Evolutionary conservation across 2,888 invertebrate genomes (phyloP).

Genomic region (Acanthoscelides obtectus): DNA sequence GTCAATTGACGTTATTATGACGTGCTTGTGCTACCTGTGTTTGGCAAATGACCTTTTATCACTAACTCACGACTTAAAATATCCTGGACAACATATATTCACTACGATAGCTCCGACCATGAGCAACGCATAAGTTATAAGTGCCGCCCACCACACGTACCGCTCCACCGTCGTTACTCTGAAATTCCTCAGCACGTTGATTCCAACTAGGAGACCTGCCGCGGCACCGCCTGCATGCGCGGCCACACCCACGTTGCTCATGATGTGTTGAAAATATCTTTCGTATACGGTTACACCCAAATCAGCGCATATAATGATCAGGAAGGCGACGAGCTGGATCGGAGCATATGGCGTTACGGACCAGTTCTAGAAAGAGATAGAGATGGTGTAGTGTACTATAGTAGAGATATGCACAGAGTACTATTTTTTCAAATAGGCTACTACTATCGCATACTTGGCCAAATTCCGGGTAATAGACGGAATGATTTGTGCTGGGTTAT

Average conservation of each 20-base stretch:
- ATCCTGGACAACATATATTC: conserved; percentile 21
- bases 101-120: conserved; percentile 51
- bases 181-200: conserved; percentile 60
- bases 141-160: conserved; percentile 62
- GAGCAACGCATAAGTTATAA: conserved; percentile 63
- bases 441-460: too few species aligned
- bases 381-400: background rate
- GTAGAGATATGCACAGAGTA: too few species aligned
- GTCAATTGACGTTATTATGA: too few species aligned
- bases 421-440: too few species aligned
- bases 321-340: conserved; percentile 74
- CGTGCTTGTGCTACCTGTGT: too few species aligned
- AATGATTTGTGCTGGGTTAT: too few species aligned
- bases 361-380: conserved; percentile 71
- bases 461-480: too few species aligned
- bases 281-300: conserved; percentile 86
- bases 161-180: conserved; percentile 58
- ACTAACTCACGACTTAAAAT: background rate
- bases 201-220: conserved; percentile 71
- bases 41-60: too few species aligned
- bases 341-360: conserved; percentile 90
- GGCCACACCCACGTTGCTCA: conserved; percentile 76
- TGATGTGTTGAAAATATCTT: conserved; percentile 64
- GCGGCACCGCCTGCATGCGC: conserved; percentile 89
- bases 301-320: conserved; percentile 75